A percentile compares a stretch with the other conserved stretches of the same genome.
phyloP scores from a whole-genome alignment of 1,140 invertebrate genomes.

The Triops longicaudatus region DNA sequence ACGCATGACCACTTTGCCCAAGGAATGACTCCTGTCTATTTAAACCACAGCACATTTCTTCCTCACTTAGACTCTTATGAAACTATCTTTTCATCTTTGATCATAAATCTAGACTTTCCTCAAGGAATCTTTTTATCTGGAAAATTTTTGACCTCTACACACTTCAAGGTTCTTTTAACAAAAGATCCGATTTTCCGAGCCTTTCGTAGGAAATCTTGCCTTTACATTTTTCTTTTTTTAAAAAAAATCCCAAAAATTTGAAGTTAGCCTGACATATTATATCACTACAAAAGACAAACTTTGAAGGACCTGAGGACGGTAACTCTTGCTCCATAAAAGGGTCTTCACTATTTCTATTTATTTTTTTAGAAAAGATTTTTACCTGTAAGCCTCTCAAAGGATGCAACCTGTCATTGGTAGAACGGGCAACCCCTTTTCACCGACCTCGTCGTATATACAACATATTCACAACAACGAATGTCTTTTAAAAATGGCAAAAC shows the following conservation, averaged over 20 bases:
- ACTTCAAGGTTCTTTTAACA: too few species aligned
- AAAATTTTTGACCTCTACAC: too few species aligned
- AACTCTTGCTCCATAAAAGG: constrained; percentile 1
- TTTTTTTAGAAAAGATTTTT: background rate
- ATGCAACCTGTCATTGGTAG: background rate
- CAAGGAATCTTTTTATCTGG: background rate
- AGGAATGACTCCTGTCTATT: background rate
- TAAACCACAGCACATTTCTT: constrained; percentile 1
- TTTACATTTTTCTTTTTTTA: background rate
- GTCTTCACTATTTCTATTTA: background rate
- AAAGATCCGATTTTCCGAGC: too few species aligned
- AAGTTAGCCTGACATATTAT: background rate
- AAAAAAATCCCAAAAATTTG: background rate
- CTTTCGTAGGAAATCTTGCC: too few species aligned
- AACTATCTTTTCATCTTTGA: constrained; percentile 7
- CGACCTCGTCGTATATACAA: background rate
- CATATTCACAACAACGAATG: background rate
- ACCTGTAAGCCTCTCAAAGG: background rate
- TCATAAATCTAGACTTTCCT: background rate
- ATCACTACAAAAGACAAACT: background rate
- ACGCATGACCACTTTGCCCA: background rate
- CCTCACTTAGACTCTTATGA: background rate
- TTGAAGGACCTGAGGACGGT: background rate
- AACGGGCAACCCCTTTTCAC: background rate
- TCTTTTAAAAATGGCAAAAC: background rate